Conservation (phyloP, 2,888 invertebrate species). For the Xestia ashworthii region DNA sequence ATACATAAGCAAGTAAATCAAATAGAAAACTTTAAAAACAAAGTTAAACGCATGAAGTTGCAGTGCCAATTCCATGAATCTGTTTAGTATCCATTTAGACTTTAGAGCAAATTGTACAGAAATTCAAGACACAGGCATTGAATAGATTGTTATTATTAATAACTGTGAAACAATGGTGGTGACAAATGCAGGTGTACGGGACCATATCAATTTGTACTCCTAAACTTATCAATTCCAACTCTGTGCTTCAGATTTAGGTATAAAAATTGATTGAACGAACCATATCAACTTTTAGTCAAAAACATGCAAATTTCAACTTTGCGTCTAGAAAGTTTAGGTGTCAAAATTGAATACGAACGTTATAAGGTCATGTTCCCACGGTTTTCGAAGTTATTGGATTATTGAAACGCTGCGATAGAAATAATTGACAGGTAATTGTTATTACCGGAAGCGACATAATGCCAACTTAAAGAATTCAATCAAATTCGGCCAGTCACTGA, state of each 20-base stretch:
- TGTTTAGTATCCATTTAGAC: conserved; percentile 37
- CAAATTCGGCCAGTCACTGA: conserved; percentile 7
- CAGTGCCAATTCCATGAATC: conserved; percentile 24
- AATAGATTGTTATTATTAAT: conserved; percentile 52
- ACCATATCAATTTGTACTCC: neutral
- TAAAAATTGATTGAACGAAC: conserved; percentile 12
- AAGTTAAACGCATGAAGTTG: neutral
- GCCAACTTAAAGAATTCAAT: conserved; percentile 32
- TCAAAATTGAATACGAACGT: neutral
- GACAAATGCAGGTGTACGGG: conserved; percentile 53
- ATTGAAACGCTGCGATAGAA: conserved; percentile 36
- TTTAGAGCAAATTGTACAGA: conserved; percentile 40
- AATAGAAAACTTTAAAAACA: neutral
- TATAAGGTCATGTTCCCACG: conserved; percentile 52
- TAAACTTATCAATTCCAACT: conserved; percentile 19
- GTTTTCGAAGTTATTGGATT: conserved; percentile 44
- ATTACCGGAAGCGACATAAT: conserved; percentile 42
- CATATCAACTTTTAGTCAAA: neutral
- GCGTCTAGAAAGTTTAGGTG: rapidly evolving
- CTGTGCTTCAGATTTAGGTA: rapidly evolving
- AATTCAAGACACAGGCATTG: conserved; percentile 46
- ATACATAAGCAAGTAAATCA: neutral
- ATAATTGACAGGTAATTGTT: conserved; percentile 23
- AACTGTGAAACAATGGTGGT: conserved; percentile 49
- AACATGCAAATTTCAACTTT: conserved; percentile 24